Base-by-base conservation (phyloP, 2,797 vertebrate species). In the Steatocranus sp. region DNA sequence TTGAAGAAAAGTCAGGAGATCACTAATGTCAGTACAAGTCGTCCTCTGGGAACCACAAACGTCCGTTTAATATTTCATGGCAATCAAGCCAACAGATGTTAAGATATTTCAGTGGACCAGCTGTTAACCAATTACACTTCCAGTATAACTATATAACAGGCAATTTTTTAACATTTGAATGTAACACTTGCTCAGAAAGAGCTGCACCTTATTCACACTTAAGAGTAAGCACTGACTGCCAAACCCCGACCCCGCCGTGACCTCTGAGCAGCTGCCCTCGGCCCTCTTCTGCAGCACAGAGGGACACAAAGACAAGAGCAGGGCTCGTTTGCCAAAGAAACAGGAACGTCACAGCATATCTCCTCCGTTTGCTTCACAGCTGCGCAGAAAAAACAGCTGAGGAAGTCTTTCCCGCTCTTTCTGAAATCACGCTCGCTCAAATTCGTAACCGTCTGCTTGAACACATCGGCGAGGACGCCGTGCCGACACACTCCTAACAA, bases 381-480 rank as follows among this genome's bases (percentile, higher is more conserved):
- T 73, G 68, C 10, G 2, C 25, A 48, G 66, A n/a, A 46, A 27
- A 25, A 73, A 30, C 68, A 73, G 68, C 43, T 73, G 68, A n/a
- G 43, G 68, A 1, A 48, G 43, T 38, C 38, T n/a, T 32, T 73
- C 68, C 68, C 25, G 68, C 68, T n/a, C 68, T 32, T 73, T 73
- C 11, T 14, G 2, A 73, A 48, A 32, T 73, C 68, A 1, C 2
- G 7, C 25, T 73, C 5, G 3, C 0, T 73, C 43, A 48, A 48
- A 73, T 30, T 48, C 25, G 11, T 8, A 32, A 48, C 41, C 0
- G 15, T 30, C 66, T n/a, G 0, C 66, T 46, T 27, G 1, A 48
- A 73, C 66, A 48, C 66, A 30, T 73, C 41, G 6, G 1, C 10
- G 1, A 27, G 25, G 66, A 30, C 4, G 4, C 43, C 7, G 0